A percentile compares a stretch with the other conserved stretches of the same genome.
Conservation (phyloP, 2,113 vertebrate genomes). For the Tyto alba region DNA sequence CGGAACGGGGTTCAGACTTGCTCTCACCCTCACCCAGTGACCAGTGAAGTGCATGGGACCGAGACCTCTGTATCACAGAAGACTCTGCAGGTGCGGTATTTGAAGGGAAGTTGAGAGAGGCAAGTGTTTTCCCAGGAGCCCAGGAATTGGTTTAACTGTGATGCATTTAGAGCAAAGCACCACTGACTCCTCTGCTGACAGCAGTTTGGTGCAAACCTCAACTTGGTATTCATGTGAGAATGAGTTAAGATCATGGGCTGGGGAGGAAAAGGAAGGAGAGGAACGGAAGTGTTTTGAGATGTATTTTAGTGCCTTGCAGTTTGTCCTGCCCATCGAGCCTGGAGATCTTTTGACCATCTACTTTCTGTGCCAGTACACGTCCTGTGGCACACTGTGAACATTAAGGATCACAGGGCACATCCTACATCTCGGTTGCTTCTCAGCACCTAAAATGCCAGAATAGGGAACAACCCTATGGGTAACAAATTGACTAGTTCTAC, state of each 20-base stretch:
- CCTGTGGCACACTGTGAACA: background rate
- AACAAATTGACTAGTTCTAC: background rate
- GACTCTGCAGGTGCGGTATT: background rate
- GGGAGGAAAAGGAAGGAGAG: background rate
- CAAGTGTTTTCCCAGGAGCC: background rate
- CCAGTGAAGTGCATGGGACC: background rate
- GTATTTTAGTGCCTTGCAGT: background rate
- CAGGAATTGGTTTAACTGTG: background rate
- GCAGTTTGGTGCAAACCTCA: background rate
- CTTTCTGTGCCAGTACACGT: background rate
- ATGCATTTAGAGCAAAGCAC: background rate
- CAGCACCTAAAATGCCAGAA: background rate
- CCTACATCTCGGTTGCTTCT: background rate
- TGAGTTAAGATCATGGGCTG: background rate
- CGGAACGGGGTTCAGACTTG: background rate
- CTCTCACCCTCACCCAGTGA: background rate
- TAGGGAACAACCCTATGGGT: background rate
- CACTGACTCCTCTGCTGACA: background rate
- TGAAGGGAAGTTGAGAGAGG: background rate
- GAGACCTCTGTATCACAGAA: background rate
- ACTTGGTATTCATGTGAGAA: background rate
- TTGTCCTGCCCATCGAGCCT: background rate
- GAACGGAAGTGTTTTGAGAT: background rate
- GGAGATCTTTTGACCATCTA: background rate
- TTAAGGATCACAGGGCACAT: too few relatives aligned